Evolutionary conservation across 1,140 invertebrate species (phyloP), one percentile per base, ranked within the genome.

Genomic region (Cyphomyrmex costatus): DNA sequence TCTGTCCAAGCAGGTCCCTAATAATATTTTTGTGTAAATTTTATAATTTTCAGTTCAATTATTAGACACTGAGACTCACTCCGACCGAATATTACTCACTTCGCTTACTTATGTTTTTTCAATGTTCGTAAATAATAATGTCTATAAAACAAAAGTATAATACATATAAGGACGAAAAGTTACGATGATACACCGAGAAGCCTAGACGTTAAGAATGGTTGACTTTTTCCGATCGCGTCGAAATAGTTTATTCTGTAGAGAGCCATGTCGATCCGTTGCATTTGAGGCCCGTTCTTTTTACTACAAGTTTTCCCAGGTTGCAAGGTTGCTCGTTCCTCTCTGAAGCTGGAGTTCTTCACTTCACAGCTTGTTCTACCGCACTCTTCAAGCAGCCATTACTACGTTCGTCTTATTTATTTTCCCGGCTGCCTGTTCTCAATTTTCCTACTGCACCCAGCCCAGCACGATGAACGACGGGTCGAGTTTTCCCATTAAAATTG

Each of bases 401-500:
- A 27, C 33, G n/a, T 27, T 19, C 14, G 24, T n/a, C n/a, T 82
- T 73, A 73, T 82, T 82, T 82, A 73, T 73, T 82, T 82, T 73
- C 33, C 4, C 66, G n/a, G 21, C 53, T n/a, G 5, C n/a, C 16
- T 56, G 49, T 56, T 58, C 66, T 82, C 79, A 82, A 82, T 82
- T 82, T 82, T 42, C 51, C 53, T 30, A 21, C 30, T n/a, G 21
- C 14, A 51, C 10, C 16, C 73, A 19, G 10, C 6, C 19, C 10
- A 14, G 21, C 63, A 16, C 53, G 79, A 60, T 71, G 33, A 73
- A 58, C 79, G 33, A 4, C 19, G 12, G 36, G 21, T 58, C 14
- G 79, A 60, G 16, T 73, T 82, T 82, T 82, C 24, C 66, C 36
- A 82, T 82, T 82, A 82, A 82, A 82, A 82, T 73, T 60, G 79